Conservation (phyloP, 2,113 vertebrate genomes). For the Poeciliopsis occidentalis region DNA sequence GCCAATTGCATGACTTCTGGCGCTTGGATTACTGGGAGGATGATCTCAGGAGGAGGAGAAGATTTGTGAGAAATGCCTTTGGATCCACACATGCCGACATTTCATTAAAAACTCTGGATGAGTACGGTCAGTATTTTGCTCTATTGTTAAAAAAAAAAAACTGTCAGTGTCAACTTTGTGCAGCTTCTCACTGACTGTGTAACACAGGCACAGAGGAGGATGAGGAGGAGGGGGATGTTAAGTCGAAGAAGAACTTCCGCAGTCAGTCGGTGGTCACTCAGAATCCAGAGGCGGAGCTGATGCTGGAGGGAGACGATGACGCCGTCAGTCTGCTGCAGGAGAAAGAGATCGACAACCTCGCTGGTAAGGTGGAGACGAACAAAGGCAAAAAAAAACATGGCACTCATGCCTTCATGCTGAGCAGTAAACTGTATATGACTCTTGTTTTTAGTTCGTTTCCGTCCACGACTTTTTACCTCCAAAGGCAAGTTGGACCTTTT, state of each 20-base stretch:
- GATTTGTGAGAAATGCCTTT: conserved; percentile 98
- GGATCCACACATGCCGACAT: conserved; percentile 94
- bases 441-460: conserved; percentile 88
- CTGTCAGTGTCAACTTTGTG: not conserved
- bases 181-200: not conserved
- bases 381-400: not conserved
- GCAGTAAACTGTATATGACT: conserved; percentile 57
- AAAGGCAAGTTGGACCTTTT: conserved; percentile 88
- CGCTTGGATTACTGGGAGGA: conserved; percentile 99
- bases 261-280: conserved; percentile 93
- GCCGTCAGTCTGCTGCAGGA: conserved; percentile 96
- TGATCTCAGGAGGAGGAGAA: conserved; percentile 91
- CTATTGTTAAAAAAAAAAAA: not conserved
- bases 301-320: conserved; percentile 98
- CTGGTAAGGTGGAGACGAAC: conserved; percentile 81
- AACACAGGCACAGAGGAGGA: conserved; percentile 88
- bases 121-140: conserved; percentile 88
- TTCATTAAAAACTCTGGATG: conserved; percentile 88
- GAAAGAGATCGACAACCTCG: conserved; percentile 98
- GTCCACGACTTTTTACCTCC: conserved; percentile 89
- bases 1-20: conserved; percentile 97
- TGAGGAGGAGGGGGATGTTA: conserved; percentile 83
- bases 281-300: conserved; percentile 94
- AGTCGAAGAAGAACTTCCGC: conserved; percentile 93
- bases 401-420: not conserved